Base-by-base conservation (phyloP, 1,140 invertebrate species). In the Cotesia chilonis region DNA sequence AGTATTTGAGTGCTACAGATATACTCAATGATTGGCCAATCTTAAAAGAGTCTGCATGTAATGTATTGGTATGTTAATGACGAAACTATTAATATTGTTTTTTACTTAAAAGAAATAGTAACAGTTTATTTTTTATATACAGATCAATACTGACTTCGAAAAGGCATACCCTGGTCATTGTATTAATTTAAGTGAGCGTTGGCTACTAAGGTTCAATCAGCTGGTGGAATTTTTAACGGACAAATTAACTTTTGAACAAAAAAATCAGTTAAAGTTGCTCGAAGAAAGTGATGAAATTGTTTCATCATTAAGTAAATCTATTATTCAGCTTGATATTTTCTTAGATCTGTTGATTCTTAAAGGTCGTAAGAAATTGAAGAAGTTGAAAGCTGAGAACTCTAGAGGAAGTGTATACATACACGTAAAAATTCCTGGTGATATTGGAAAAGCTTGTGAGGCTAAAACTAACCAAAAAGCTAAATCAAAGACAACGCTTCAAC, bases 401-500 rank as follows among this genome's bases (percentile, higher is more conserved):
- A 5, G 5, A 7, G 10, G 1, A 55, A 60, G 57, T 60, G 28
- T 20, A 17, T 60, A 4, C 10, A 1, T 20, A 1, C 20, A 28
- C 3, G 20, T 60, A 4, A 60, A 60, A 28, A 1, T 60, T 60
- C 57, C 57, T 4, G 57, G 57, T 0, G 57, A 60, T 20, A 60
- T 60, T 35, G 57, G 5, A 4, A 4, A 7, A 20, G 1, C 5
- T 28, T 20, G n/a, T 20, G 5, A 17, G 4, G 3, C 4, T 3
- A 60, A 60, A 35, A 20, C 1, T 20, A 5, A 3, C 5, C 3
- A 4, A 60, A 60, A 20, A 28, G n/a, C 20, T 3, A 60, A 35
- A 10, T 6, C n/a, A 4, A 28, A 28, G 10, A 1, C 20, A 5
- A 28, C 41, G 4, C 1, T 75, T 52, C 74, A 75, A 61, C 74